A percentile compares a stretch with the other conserved stretches of the same genome.
Evolutionary conservation across 2,797 vertebrate genomes (phyloP).

Genomic region (Coluber constrictor): DNA sequence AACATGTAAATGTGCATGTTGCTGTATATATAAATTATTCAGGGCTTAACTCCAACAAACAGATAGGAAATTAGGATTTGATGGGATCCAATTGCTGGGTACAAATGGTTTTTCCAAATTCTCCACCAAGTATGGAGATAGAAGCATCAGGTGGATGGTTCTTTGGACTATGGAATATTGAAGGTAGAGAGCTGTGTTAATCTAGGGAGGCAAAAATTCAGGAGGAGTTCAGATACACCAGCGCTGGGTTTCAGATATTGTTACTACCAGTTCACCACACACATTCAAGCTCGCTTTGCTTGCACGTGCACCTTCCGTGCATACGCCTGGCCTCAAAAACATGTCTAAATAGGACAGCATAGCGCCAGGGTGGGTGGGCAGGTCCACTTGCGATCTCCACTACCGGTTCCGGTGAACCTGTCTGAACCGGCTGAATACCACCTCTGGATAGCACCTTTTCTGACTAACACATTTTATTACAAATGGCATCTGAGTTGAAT

Average conservation of each 20-base stretch:
- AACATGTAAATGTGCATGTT: no score
- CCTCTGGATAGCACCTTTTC: background rate
- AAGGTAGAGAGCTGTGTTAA: background rate
- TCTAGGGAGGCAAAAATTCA: background rate
- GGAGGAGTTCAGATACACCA: background rate
- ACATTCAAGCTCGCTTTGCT: no score
- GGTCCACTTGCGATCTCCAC: no score
- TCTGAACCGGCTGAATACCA: no score
- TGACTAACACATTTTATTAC: background rate
- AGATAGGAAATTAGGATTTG: background rate
- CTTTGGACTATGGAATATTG: background rate
- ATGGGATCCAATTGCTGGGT: background rate
- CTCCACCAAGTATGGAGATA: background rate
- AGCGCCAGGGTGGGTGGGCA: no score
- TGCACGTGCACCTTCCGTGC: fast-evolving
- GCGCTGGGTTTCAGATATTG: no score
- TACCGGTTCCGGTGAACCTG: no score
- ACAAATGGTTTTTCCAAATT: background rate
- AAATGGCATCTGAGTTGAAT: background rate
- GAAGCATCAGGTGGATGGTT: background rate
- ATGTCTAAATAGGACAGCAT: no score
- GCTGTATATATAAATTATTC: background rate
- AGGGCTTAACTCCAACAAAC: background rate
- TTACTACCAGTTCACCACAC: no score
- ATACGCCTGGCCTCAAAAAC: no score